Percentiles rank a stretch among this genome's conserved stretches.
These are phyloP conservation scores for Gyps fulvus DNA, from an alignment of 2,113 vertebrate species.

Conservation along the genomic window DNA sequence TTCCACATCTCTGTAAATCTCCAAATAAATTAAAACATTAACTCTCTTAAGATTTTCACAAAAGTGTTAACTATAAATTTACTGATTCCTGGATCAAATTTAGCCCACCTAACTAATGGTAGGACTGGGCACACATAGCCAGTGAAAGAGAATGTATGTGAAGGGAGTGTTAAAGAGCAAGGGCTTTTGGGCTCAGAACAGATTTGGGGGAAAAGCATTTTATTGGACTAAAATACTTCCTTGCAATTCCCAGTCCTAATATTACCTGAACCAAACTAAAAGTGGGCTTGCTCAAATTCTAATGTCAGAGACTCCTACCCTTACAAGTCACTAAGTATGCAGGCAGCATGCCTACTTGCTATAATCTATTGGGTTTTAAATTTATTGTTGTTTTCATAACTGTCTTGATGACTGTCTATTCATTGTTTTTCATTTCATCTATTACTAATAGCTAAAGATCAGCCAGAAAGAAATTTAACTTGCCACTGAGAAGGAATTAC, in stretches of 20 bases:
- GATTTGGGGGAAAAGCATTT: not conserved
- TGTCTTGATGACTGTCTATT: not conserved
- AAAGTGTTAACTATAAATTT: conserved; percentile 61
- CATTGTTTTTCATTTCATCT: not conserved
- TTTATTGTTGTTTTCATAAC: not conserved
- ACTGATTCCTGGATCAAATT: conserved; percentile 64
- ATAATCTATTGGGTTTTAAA: not conserved
- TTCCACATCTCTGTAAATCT: not conserved
- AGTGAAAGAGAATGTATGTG: not conserved
- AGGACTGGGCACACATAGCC: not conserved
- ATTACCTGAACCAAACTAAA: not conserved
- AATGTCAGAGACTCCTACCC: not conserved
- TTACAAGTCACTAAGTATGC: not conserved
- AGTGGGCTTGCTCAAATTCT: not conserved
- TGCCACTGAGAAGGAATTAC: conserved; percentile 68
- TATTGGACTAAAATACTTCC: not conserved
- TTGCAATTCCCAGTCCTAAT: not conserved
- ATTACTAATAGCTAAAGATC: not conserved
- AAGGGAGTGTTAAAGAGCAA: not conserved
- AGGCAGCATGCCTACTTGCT: not conserved
- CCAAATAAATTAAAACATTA: not conserved
- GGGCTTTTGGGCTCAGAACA: not conserved
- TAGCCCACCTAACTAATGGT: conserved; percentile 75
- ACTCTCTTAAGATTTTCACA: not conserved
- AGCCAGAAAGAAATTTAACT: not conserved